phyloP scores from a whole-genome alignment of 1,140 invertebrate species.

The Drosophila sturtevanti region DNA sequence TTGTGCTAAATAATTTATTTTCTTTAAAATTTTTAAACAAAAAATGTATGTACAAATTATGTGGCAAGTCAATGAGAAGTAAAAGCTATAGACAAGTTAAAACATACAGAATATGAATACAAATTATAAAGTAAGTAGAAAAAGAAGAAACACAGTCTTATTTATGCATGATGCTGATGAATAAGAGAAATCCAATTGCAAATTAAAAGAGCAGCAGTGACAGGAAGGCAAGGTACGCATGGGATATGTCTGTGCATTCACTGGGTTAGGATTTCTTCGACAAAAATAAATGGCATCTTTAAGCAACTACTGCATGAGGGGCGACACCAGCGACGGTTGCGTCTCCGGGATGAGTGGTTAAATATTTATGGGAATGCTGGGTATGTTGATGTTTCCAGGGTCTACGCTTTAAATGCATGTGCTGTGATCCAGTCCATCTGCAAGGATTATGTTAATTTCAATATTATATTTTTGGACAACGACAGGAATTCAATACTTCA shows the following conservation, averaged over 20 bases:
- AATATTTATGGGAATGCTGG: constrained; percentile 35
- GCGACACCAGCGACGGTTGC: not conserved
- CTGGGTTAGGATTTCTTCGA: constrained; percentile 11
- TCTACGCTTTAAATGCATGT: constrained; percentile 69
- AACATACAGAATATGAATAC: constrained; percentile 29
- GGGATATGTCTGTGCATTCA: constrained; percentile 58
- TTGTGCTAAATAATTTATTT: constrained; percentile 73
- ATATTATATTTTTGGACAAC: not conserved
- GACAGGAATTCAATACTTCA: not conserved
- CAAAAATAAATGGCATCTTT: not conserved
- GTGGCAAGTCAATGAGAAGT: constrained; percentile 48
- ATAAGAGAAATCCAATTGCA: constrained; percentile 38
- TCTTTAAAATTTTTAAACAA: constrained; percentile 24
- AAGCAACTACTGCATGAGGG: constrained; percentile 23
- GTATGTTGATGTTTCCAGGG: constrained; percentile 69
- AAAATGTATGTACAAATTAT: constrained; percentile 67
- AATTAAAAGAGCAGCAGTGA: constrained; percentile 16
- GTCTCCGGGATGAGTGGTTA: constrained; percentile 29
- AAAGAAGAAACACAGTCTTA: constrained; percentile 74
- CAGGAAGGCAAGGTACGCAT: constrained; percentile 57
- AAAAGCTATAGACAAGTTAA: constrained; percentile 23
- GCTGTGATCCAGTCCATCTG: constrained; percentile 72
- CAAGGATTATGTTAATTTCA: not conserved
- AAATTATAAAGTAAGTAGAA: constrained; percentile 54
- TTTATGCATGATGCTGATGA: constrained; percentile 52